Conservation (phyloP, 2,113 vertebrate genomes). For the Caranx melampygus region DNA sequence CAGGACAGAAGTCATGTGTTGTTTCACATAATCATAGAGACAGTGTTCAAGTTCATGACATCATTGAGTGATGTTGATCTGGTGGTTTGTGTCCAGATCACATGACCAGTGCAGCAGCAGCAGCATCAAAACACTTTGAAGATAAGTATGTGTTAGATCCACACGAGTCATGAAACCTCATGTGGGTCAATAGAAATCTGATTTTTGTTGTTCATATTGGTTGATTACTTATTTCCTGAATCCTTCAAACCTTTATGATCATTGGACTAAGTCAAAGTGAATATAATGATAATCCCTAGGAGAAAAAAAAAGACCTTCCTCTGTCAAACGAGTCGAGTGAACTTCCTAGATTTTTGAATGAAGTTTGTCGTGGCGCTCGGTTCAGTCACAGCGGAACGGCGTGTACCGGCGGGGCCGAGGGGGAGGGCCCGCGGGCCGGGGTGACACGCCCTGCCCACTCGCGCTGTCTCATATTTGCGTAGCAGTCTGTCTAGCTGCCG, state of each 20-base stretch:
- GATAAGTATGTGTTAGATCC: too few species aligned
- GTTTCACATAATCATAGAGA: background rate
- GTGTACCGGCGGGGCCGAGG: constrained; percentile 2
- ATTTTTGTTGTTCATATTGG: background rate
- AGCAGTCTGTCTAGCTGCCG: constrained; percentile 15
- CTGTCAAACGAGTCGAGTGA: background rate
- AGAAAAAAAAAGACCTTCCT: background rate
- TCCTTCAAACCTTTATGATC: background rate
- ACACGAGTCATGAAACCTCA: background rate
- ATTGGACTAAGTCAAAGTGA: background rate
- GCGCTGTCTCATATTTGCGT: background rate
- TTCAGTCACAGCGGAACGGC: background rate
- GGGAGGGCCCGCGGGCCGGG: constrained; percentile 46
- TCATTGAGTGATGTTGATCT: background rate
- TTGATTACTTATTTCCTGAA: background rate
- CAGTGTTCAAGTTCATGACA: background rate
- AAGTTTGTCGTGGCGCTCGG: constrained; percentile 16
- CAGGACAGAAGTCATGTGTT: background rate
- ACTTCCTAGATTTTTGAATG: constrained; percentile 11
- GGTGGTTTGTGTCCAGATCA: background rate
- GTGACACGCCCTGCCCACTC: constrained; percentile 55
- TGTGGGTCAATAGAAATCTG: background rate
- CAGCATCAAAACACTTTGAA: background rate
- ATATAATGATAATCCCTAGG: background rate
- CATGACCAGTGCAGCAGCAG: too few species aligned